These are phyloP conservation scores for Onychostoma macrolepis DNA, from an alignment of 2,113 vertebrate species.

Conservation along the genomic window DNA sequence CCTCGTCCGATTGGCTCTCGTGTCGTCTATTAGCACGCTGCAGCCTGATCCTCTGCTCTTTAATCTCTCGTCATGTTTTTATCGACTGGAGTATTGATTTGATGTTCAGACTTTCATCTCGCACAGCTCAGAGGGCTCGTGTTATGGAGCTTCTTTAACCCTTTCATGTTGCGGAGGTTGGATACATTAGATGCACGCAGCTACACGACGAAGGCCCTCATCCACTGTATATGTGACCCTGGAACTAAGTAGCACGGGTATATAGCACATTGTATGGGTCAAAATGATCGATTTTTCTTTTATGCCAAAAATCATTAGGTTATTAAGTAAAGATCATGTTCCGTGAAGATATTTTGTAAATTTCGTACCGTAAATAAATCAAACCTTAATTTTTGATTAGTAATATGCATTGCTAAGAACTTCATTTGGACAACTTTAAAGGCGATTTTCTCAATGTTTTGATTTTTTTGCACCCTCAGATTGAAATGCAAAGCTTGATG, in stretches of 20 bases:
- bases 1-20: conserved; percentile 29
- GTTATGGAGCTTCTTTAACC: conserved; percentile 24
- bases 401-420: too few species aligned
- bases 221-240: neutral
- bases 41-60: conserved; percentile 69
- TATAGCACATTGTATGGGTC: too few species aligned
- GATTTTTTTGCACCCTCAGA: too few species aligned
- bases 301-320: too few species aligned
- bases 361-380: too few species aligned
- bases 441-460: too few species aligned
- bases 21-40: conserved; percentile 65
- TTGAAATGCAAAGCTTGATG: neutral
- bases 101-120: conserved; percentile 78
- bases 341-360: too few species aligned
- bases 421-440: too few species aligned
- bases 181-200: neutral
- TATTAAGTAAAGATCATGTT: too few species aligned
- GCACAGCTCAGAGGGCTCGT: conserved; percentile 60
- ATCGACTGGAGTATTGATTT: conserved; percentile 80
- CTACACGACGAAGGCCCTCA: neutral
- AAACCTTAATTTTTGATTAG: too few species aligned
- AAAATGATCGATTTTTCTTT: too few species aligned
- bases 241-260: too few species aligned
- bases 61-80: conserved; percentile 79
- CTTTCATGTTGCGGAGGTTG: conserved; percentile 32